Evolutionary conservation across 2,113 vertebrate genomes (phyloP), one percentile per base, ranked within the genome.

Genomic region (Pelecanoides urinatrix): DNA sequence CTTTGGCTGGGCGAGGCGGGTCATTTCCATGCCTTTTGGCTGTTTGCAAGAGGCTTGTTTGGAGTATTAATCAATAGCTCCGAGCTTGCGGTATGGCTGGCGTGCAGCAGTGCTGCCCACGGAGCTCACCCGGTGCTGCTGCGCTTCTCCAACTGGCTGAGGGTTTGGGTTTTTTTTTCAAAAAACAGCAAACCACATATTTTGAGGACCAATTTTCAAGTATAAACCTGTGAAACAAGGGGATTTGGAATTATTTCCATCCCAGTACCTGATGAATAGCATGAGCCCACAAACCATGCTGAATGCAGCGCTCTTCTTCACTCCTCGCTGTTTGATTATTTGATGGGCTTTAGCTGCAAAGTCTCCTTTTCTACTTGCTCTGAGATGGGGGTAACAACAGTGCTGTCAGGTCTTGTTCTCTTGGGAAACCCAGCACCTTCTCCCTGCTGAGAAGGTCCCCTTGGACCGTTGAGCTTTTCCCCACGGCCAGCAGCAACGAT

Each of bases 221-320:
- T 58, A 80, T 32, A 58, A 75, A 65, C 36, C 62, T 21, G 55
- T 52, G 40, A 52, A 86, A 73, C 10, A 17, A 80, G 53, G 30
- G 22, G 42, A 76, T 50, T 62, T 77, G 55, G 67, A 53, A 91
- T 19, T 14, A 25, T 29, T 91, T 72, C 53, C 71, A 82, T 16
- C 21, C 17, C 36, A 15, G 15, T 34, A n/a, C 32, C 26, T 11
- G 14, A 47, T 18, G 74, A 56, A n/a, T 10, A 72, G 34, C 10
- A 44, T 0, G 9, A 90, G 40, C 47, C 44, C 74, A 42, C n/a
- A 32, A 58, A 38, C 45, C 36, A 32, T 0, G 0, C 73, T 14
- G 68, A 85, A 6, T 1, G 8, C 27, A 1, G 2, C 0, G 1
- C n/a, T 84, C 58, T 68, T 55, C 13, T 27, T 40, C 44, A 2